phyloP scores from a whole-genome alignment of 2,113 vertebrate species.

The Urocolius indicus region DNA sequence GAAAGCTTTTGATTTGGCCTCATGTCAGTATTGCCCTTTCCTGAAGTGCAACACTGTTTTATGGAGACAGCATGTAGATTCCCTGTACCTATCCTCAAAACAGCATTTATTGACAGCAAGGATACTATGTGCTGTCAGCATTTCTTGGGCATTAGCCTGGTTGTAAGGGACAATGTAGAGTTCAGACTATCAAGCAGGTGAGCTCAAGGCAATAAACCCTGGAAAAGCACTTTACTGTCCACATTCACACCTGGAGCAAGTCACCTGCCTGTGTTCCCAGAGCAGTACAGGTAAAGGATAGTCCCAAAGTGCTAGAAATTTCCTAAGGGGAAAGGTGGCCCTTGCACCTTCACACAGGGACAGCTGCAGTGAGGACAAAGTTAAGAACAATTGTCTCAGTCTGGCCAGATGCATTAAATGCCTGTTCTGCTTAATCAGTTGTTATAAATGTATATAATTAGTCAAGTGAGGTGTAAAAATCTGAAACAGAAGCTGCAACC shows the following conservation, averaged over 20 bases:
- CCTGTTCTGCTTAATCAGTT: background rate
- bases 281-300: background rate
- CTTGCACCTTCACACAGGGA: background rate
- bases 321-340: background rate
- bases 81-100: background rate
- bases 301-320: background rate
- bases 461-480: background rate
- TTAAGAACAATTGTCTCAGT: background rate
- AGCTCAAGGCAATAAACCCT: background rate
- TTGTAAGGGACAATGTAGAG: background rate
- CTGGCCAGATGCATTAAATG: background rate
- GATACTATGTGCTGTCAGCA: background rate
- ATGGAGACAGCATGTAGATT: background rate
- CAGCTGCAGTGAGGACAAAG: background rate
- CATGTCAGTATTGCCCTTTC: background rate
- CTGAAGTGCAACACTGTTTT: background rate
- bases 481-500: background rate
- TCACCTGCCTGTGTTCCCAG: accelerated
- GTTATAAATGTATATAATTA: background rate
- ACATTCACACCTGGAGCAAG: background rate
- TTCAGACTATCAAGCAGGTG: background rate
- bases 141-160: background rate
- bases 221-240: background rate
- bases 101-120: background rate
- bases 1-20: background rate